phyloP scores from a whole-genome alignment of 1,140 invertebrate genomes.

The Araneus ventricosus region DNA sequence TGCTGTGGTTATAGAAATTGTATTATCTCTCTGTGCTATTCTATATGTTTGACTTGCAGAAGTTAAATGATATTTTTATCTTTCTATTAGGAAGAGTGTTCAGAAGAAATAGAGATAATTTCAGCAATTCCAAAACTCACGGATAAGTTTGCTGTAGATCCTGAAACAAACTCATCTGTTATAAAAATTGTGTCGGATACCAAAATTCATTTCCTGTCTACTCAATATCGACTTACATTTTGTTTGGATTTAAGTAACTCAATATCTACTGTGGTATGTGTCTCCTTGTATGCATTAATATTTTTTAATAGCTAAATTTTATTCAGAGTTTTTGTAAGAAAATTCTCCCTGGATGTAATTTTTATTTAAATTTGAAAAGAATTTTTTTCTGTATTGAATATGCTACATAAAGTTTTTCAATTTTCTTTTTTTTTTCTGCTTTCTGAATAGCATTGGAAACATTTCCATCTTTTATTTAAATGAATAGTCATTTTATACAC shows the following conservation, averaged over 20 bases:
- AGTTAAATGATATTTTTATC: too few species aligned
- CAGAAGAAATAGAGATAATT: constrained; percentile 84
- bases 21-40: too few species aligned
- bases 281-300: not conserved
- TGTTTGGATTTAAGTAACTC: constrained; percentile 91
- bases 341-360: not conserved
- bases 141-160: constrained; percentile 63
- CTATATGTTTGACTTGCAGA: too few species aligned
- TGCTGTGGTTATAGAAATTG: too few species aligned
- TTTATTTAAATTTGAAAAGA: not conserved
- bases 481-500: too few species aligned
- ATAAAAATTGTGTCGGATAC: constrained; percentile 82
- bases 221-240: constrained; percentile 86
- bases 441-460: not conserved
- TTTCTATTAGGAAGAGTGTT: constrained; percentile 77
- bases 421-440: not conserved
- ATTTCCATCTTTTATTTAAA: too few species aligned
- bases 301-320: constrained; percentile 28
- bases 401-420: not conserved
- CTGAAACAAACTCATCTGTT: constrained; percentile 71
- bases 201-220: constrained; percentile 82
- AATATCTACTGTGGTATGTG: constrained; percentile 85
- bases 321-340: not conserved
- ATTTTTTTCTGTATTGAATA: not conserved
- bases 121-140: constrained; percentile 83